Evolutionary conservation across 2,888 invertebrate species (phyloP).

Genomic region (Synergus japonicus): DNA sequence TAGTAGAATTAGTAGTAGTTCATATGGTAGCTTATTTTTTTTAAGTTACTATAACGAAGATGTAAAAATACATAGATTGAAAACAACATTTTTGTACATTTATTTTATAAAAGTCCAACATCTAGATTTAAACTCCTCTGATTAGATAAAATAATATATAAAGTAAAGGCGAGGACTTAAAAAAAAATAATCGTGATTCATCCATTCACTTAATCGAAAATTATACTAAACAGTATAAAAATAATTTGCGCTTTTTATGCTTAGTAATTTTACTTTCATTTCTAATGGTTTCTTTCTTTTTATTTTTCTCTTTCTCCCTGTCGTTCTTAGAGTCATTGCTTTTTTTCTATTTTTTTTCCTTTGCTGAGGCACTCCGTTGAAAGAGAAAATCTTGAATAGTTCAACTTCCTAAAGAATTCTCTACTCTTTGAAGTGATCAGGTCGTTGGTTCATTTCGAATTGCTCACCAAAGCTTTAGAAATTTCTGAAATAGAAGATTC

Average conservation of each 20-base stretch:
- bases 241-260: constrained; percentile 21
- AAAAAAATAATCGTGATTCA: neutral
- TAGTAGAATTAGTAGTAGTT: neutral
- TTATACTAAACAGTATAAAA: constrained; percentile 23
- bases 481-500: neutral
- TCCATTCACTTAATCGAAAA: neutral
- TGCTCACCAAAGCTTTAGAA: constrained; percentile 15
- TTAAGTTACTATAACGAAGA: constrained; percentile 54
- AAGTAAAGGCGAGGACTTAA: constrained; percentile 40
- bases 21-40: constrained; percentile 57
- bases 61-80: constrained; percentile 58
- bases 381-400: constrained; percentile 15
- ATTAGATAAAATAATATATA: constrained; percentile 34
- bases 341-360: neutral
- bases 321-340: constrained; percentile 6
- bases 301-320: constrained; percentile 11
- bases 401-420: constrained; percentile 16
- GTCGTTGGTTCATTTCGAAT: neutral
- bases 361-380: neutral
- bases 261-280: constrained; percentile 28
- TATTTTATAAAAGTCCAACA: constrained; percentile 16
- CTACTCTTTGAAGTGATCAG: neutral
- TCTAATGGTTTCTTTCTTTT: constrained; percentile 6
- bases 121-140: neutral
- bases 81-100: constrained; percentile 49